Base-by-base conservation (phyloP, 2,797 vertebrate species). In the Pseudochaenichthys georgianus region DNA sequence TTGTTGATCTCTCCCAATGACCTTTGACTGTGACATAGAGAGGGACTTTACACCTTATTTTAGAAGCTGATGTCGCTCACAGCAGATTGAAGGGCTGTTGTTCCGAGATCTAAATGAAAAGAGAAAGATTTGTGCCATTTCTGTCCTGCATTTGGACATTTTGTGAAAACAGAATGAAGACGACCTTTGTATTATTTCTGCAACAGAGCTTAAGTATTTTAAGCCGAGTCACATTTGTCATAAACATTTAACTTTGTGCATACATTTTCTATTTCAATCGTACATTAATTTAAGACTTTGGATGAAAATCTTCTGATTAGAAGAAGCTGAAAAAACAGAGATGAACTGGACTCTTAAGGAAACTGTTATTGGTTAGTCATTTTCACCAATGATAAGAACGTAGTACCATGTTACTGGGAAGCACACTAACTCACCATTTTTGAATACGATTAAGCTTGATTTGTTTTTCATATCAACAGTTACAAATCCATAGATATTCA, bases 11-110 rank as follows among this genome's bases (percentile, higher is more conserved):
- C 84, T 82, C 87, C 77, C 83, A 76, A 75, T 91, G 94, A 95
- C 95, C 94, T 94, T 81, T 91, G 94, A 95, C 95, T 95, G 94
- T 95, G 94, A 94, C 88, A 77, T 67, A 80, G 75, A 86, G 90
- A 80, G 79, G 89, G 87, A 85, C 78, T 89, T 89, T 47, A 83
- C 85, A 88, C 87, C 85, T 91, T 91, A 85, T 84, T 91, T 80
- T 89, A 85, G 85, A 87, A 66, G 72, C 80, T 70, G 81, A 81
- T 80, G 80, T 84, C 42, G 48, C 70, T 85, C 66, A 13, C 64
- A 55, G 88, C 80, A 74, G 83, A 81, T 72, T 21, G 75, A 87
- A 85, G 83, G 81, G 80, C 80, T 86, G 75, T 80, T 28, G 87
- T 69, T 28, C 53, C 19, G 16, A 85, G 72, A 83, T 89, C 82